Evolutionary conservation across 2,888 invertebrate species (phyloP).

Genomic region (Cyclophora albipunctata): DNA sequence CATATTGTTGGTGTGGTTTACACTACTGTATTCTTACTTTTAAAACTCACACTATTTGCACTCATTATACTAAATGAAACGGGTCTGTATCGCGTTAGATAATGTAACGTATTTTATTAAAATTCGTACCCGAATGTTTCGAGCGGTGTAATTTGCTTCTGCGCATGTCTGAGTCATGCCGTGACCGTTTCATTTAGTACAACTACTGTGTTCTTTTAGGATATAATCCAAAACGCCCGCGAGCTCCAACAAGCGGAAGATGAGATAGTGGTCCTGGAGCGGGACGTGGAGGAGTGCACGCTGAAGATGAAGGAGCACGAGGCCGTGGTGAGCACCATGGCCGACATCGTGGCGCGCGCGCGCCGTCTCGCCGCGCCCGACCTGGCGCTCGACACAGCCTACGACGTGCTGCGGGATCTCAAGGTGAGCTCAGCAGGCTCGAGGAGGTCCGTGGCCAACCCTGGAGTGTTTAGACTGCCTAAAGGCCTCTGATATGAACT

Average conservation of each 20-base stretch:
- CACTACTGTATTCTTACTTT: no score
- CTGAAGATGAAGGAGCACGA: constrained; percentile 82
- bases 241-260: constrained; percentile 86
- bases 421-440: constrained; percentile 34
- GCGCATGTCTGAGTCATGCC: no score
- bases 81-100: no score
- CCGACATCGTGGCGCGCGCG: constrained; percentile 80
- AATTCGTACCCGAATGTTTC: neutral
- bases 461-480: no score
- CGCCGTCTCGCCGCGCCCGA: constrained; percentile 70
- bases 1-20: no score
- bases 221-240: constrained; percentile 91
- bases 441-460: no score
- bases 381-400: constrained; percentile 49
- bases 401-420: constrained; percentile 57
- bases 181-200: no score
- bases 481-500: no score
- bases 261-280: constrained; percentile 83
- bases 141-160: no score
- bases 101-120: neutral
- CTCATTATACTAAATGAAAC: no score
- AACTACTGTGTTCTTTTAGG: constrained; percentile 47
- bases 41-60: no score
- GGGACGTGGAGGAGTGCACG: constrained; percentile 84
- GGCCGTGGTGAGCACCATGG: constrained; percentile 78